Base-by-base conservation (phyloP, 35 echinoderm and acorn worm genomes). In the Chiridota heheva region DNA sequence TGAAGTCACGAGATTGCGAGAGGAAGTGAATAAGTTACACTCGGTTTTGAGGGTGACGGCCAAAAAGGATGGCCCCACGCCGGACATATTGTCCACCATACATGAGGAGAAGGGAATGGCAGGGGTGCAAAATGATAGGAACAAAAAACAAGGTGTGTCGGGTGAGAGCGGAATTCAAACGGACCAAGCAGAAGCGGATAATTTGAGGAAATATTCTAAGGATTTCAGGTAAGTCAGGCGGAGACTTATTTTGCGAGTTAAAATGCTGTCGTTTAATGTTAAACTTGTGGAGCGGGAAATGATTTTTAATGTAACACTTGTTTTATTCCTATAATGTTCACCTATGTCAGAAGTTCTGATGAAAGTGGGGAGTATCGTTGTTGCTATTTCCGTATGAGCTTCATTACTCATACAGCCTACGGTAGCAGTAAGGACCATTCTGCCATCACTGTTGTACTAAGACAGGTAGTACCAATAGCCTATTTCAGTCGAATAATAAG, bases 121-220 rank as follows among this genome's bases (percentile, higher is more conserved):
- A 10, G 77, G 83, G 24, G 22, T 28, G 20, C 65, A 81, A 28
- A 95, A 95, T 27, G 81, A 88, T 40, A 76, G 89, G 12, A 98
- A 98, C 61, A 98, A 98, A 76, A 98, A 98, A 86, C 95, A 92
- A 38, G 95, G 95, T 27, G 95, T 92, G 6, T 98, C 95, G 0
- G 95, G 95, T 28, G 95, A 98, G 30, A 91, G 94, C 56, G 92
- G 87, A 30, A 28, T 88, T 32, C 81, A 89, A 26, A 78, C 60
- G 16, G 12, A 42, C 1, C 69, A 72, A 16, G 60, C 60, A 44
- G 32, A 15, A 4, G 57, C 59, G 24, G 85, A 87, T 44, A 68
- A 91, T 22, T 55, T 92, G 31, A 69, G 82, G 57, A 84, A 82
- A 70, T 80, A 85, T 43, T 64, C 84, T 3, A 98, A 91, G 59